These are phyloP conservation scores for Rhinichthys osculus DNA, from an alignment of 2,797 vertebrate species.

Conservation along the genomic window DNA sequence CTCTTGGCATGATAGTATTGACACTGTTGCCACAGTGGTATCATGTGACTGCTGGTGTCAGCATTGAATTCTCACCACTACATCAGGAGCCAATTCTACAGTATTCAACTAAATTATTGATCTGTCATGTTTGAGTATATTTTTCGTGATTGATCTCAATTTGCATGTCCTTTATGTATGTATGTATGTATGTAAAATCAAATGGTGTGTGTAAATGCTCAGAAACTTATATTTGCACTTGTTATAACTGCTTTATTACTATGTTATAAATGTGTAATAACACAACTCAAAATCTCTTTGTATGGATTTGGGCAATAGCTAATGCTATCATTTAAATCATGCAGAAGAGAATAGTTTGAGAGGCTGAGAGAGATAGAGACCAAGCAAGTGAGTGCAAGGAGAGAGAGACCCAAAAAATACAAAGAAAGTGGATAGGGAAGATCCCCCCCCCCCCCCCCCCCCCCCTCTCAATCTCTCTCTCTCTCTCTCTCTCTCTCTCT, in stretches of 20 bases:
- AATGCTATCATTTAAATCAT: constrained; percentile 10
- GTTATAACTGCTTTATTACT: neutral
- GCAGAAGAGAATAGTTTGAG: constrained; percentile 9
- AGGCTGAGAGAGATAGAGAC: constrained; percentile 17
- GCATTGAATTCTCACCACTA: constrained; percentile 24
- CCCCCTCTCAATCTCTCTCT: constrained; percentile 57
- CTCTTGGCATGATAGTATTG: constrained; percentile 8
- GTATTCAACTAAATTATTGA: constrained; percentile 12
- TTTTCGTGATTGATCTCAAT: constrained; percentile 23
- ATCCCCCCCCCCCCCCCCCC: constrained; percentile 1
- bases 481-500: constrained; percentile 67
- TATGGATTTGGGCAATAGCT: neutral
- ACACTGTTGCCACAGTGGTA: constrained; percentile 20
- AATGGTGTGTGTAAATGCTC: neutral
- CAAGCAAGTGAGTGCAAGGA: constrained; percentile 30
- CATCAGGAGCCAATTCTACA: constrained; percentile 10
- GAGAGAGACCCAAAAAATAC: constrained; percentile 51
- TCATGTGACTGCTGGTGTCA: constrained; percentile 14
- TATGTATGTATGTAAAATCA: neutral
- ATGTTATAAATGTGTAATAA: constrained; percentile 19
- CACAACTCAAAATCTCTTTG: neutral
- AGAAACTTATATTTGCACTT: neutral
- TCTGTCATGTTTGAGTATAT: neutral
- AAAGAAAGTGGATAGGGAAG: constrained; percentile 51
- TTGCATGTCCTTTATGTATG: neutral